These are phyloP conservation scores for Rhyacichthys aspro DNA, from an alignment of 2,797 vertebrate genomes.

Conservation along the genomic window DNA sequence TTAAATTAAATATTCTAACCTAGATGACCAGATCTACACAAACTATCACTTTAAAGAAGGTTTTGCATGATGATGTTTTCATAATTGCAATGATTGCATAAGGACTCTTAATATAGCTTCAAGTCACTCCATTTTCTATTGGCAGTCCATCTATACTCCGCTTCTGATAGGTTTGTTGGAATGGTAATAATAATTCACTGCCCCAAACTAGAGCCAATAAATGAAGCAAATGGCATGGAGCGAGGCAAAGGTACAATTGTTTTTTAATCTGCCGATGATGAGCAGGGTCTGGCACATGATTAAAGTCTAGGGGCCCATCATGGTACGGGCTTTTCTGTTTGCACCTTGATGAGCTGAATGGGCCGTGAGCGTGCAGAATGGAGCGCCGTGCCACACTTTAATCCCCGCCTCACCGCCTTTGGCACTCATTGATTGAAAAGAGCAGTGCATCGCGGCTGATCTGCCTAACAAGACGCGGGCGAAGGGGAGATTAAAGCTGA, in stretches of 20 bases:
- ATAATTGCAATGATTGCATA: no score
- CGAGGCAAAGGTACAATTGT: conserved; percentile 52
- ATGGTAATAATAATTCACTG: conserved; percentile 65
- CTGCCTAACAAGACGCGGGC: conserved; percentile 60
- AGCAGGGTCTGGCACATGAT: conserved; percentile 74
- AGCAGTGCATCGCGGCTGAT: conserved; percentile 65
- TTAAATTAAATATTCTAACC: no score
- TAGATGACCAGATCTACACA: no score
- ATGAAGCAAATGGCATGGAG: conserved; percentile 40
- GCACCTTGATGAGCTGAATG: conserved; percentile 70
- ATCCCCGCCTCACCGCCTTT: conserved; percentile 73
- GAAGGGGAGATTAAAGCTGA: conserved; percentile 52
- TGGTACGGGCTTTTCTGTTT: conserved; percentile 46
- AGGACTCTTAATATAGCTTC: no score
- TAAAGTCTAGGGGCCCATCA: conserved; percentile 66
- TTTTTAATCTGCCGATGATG: conserved; percentile 79
- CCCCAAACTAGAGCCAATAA: conserved; percentile 49
- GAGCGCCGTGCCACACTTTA: conserved; percentile 63
- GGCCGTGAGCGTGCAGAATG: conserved; percentile 53
- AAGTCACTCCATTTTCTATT: no score
- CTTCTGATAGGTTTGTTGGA: conserved; percentile 62
- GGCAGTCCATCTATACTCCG: conserved; percentile 41
- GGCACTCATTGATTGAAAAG: conserved; percentile 72
- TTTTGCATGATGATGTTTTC: no score
- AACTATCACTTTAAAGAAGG: no score